Conservation (phyloP, 2,888 invertebrate species). For the Agrochola lota region DNA sequence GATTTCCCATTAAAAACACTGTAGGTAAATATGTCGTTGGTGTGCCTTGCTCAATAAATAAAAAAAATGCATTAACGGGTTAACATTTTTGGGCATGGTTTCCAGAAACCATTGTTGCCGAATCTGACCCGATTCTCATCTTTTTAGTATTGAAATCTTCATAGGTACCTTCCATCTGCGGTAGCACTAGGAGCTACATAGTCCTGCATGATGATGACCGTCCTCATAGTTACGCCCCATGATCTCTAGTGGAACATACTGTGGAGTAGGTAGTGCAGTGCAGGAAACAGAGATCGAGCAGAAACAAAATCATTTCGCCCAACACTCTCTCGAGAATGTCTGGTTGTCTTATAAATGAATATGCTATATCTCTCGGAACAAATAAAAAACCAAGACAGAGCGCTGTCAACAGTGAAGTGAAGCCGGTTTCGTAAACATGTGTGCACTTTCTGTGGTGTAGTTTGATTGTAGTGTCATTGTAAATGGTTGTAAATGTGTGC, state of each 20-base stretch:
- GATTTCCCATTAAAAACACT: neutral
- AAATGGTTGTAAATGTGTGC: too few species aligned
- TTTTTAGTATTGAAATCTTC: neutral
- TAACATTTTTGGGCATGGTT: neutral
- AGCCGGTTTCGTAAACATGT: too few species aligned
- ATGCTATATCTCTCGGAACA: neutral
- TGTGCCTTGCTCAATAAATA: too few species aligned
- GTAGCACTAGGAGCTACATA: neutral
- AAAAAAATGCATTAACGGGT: neutral
- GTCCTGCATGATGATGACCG: neutral
- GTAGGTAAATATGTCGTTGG: too few species aligned
- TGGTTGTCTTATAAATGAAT: slow-evolving; percentile 14
- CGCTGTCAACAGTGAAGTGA: too few species aligned
- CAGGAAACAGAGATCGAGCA: neutral
- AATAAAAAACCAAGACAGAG: too few species aligned
- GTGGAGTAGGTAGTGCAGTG: too few species aligned
- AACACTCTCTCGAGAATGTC: neutral
- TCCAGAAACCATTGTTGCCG: neutral
- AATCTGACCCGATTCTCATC: neutral
- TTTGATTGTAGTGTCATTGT: too few species aligned
- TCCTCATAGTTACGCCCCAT: neutral
- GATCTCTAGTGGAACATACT: neutral
- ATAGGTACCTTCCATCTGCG: neutral
- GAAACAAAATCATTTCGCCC: neutral
- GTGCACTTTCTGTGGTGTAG: too few species aligned